Evolutionary conservation across 2,888 invertebrate species (phyloP).

Genomic region (Oxycera nigricornis): DNA sequence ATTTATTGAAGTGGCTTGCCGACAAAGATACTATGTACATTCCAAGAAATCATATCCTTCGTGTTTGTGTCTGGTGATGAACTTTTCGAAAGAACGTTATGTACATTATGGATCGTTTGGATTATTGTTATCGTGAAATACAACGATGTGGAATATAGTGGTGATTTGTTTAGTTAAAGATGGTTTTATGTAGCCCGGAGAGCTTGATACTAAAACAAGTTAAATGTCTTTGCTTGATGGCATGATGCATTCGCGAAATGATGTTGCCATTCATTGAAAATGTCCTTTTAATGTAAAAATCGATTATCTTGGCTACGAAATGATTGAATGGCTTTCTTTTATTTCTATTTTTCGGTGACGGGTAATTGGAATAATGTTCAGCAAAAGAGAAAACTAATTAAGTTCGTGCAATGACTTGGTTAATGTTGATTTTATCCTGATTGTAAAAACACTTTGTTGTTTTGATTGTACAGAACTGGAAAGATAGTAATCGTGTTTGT

Average conservation of each 20-base stretch:
- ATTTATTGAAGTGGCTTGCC: neutral
- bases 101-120: too few relatives aligned
- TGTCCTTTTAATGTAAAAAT: constrained; percentile 14
- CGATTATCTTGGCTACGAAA: neutral
- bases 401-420: neutral
- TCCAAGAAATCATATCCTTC: constrained; percentile 15
- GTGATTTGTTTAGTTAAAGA: neutral
- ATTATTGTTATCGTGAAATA: too few relatives aligned
- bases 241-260: neutral
- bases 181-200: neutral
- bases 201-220: neutral
- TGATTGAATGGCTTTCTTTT: neutral
- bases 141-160: too few relatives aligned
- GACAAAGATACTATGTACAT: neutral
- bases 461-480: too few relatives aligned
- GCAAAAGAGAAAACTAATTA: neutral
- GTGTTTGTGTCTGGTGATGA: neutral
- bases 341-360: neutral
- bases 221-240: neutral
- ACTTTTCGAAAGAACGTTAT: constrained; percentile 5
- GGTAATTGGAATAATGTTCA: neutral
- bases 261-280: neutral
- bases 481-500: neutral
- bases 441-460: neutral
- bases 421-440: neutral